Evolutionary conservation across 1,140 invertebrate species (phyloP), one percentile per base, ranked within the genome.

Genomic region (Drosophila lacteicornis): DNA sequence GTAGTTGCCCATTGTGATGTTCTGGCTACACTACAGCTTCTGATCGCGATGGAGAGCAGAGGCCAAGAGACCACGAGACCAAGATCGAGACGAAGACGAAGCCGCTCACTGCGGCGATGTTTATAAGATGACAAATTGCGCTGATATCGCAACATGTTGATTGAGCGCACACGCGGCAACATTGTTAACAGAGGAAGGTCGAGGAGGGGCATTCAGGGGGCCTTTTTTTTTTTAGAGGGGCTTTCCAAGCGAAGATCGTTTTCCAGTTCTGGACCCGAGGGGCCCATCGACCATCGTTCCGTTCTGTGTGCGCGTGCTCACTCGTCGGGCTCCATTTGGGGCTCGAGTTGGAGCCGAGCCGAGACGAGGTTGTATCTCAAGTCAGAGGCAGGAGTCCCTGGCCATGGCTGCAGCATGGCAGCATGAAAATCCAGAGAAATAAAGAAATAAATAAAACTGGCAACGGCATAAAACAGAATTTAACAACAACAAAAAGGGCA

Each of bases 101-200:
- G 69, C 67, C 74, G 66, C 73, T 74, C 60, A 61, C 80, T 68
- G 80, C 75, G 53, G 33, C 53, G 53, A 55, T 81, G 85, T 90
- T 88, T 88, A 88, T 88, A 80, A 82, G 75, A 90, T 88, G 85
- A 88, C 85, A 88, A 88, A 88, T 88, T 88, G 85, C 79, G 81
- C 85, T 88, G 85, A 88, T 88, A 88, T 88, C 79, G 81, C 85
- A 88, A 90, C 84, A 88, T 88, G 84, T 88, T 88, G 84, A 88
- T 88, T 90, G 85, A 90, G 82, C 83, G 82, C 84, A 88, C 84
- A 88, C 80, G 84, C 85, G 84, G 80, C 68, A 81, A 90, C 84
- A 90, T 79, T 84, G 84, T 88, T 79, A 81, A 58, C 71, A 38
- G 27, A 43, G 49, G 42, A 53, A 17, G 8, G 27, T 15, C 9